Conservation (phyloP, 2,888 invertebrate genomes). For the Eupsilia transversa region DNA sequence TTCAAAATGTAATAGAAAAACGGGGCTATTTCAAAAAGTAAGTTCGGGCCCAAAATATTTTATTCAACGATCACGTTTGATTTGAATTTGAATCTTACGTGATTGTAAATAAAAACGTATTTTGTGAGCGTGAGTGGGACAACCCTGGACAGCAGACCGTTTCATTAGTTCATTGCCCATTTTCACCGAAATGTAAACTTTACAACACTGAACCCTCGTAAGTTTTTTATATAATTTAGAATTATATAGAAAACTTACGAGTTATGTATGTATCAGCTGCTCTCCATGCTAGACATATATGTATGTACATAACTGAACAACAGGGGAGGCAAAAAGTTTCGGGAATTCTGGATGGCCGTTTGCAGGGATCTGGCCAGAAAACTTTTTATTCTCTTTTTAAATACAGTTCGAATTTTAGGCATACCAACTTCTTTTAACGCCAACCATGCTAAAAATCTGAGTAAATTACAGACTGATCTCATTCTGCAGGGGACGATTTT, state of each 20-base stretch:
- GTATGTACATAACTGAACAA: slow-evolving; percentile 11
- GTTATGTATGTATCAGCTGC: slow-evolving; percentile 36
- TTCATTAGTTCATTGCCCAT: slow-evolving; percentile 61
- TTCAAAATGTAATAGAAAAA: neutral
- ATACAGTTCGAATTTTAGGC: neutral
- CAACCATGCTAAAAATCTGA: neutral
- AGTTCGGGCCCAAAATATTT: slow-evolving; percentile 1
- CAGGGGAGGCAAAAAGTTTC: slow-evolving; percentile 22
- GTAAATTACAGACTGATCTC: neutral
- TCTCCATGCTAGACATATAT: slow-evolving; percentile 26
- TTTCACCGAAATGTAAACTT: slow-evolving; percentile 43
- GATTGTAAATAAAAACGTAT: slow-evolving; percentile 7
- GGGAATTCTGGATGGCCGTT: slow-evolving; percentile 29
- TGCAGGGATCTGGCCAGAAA: neutral
- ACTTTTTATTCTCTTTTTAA: slow-evolving; percentile 25
- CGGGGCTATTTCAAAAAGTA: neutral
- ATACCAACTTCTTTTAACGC: neutral
- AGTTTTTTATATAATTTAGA: too few relatives aligned
- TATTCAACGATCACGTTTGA: slow-evolving; percentile 14
- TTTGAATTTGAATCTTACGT: slow-evolving; percentile 7
- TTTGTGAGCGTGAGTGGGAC: slow-evolving; percentile 4
- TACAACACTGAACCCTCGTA: slow-evolving; percentile 27
- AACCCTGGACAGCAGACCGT: slow-evolving; percentile 47
- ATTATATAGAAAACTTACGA: slow-evolving; percentile 31
- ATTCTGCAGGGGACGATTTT: neutral